phyloP scores from a whole-genome alignment of 1,140 invertebrate species.

The Argopecten irradians region DNA sequence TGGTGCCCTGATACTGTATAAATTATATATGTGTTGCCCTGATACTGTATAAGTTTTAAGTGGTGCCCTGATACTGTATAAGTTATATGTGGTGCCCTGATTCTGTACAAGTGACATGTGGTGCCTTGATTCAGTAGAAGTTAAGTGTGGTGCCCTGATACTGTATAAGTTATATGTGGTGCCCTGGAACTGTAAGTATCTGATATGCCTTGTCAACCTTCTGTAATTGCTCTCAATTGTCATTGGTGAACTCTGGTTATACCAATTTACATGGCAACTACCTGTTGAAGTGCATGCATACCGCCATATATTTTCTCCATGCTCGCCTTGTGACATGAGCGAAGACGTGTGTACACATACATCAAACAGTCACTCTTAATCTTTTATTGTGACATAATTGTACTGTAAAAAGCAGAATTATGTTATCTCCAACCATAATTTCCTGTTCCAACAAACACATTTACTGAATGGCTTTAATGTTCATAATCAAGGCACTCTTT shows the following conservation, averaged over 20 bases:
- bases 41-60: background rate
- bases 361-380: background rate
- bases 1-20: background rate
- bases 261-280: background rate
- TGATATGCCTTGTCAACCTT: background rate
- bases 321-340: background rate
- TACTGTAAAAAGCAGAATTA: background rate
- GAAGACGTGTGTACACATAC: background rate
- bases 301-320: background rate
- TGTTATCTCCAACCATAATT: background rate
- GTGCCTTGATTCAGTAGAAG: background rate
- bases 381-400: background rate
- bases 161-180: background rate
- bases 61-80: background rate
- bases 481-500: background rate
- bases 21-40: background rate
- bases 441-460: background rate
- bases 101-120: background rate
- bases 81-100: background rate
- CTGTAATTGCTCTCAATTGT: background rate
- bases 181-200: background rate
- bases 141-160: background rate
- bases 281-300: background rate
- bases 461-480: background rate
- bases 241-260: background rate